phyloP scores from a whole-genome alignment of 2,888 invertebrate species.

The Eupithecia vulgata region DNA sequence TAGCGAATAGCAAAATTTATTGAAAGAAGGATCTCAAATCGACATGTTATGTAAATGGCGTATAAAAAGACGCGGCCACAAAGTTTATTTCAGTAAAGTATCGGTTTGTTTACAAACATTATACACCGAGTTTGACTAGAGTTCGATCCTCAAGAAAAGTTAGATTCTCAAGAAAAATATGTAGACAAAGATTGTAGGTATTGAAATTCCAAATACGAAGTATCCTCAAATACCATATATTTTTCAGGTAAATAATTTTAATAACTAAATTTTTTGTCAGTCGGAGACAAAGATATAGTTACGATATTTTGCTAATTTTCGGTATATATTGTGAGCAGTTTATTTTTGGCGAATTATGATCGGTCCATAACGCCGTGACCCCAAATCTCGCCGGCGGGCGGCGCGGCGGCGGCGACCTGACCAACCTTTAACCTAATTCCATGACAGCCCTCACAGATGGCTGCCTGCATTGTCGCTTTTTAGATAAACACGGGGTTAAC shows the following conservation, averaged over 20 bases:
- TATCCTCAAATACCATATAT: neutral
- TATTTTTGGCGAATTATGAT: conserved; percentile 68
- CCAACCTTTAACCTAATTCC: conserved; percentile 75
- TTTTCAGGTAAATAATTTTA: neutral
- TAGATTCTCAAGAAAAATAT: neutral
- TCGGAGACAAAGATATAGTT: no score
- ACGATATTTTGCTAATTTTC: neutral
- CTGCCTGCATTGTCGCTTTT: conserved; percentile 65
- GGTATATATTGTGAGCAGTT: neutral
- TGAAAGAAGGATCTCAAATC: no score
- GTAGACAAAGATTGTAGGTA: neutral
- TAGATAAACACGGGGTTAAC: conserved; percentile 53
- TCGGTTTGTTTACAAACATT: no score
- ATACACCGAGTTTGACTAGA: no score
- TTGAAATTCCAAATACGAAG: neutral
- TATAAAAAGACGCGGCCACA: no score
- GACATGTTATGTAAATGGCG: no score
- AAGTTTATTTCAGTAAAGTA: no score
- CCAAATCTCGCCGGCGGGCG: conserved; percentile 58
- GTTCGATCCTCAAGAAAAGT: no score
- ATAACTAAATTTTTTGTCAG: neutral
- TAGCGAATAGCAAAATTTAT: no score
- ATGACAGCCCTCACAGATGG: conserved; percentile 65
- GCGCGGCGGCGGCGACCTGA: conserved; percentile 56
- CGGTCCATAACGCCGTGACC: conserved; percentile 65